Evolutionary conservation across 2,113 vertebrate genomes (phyloP).

Genomic region (Macquaria australasica): DNA sequence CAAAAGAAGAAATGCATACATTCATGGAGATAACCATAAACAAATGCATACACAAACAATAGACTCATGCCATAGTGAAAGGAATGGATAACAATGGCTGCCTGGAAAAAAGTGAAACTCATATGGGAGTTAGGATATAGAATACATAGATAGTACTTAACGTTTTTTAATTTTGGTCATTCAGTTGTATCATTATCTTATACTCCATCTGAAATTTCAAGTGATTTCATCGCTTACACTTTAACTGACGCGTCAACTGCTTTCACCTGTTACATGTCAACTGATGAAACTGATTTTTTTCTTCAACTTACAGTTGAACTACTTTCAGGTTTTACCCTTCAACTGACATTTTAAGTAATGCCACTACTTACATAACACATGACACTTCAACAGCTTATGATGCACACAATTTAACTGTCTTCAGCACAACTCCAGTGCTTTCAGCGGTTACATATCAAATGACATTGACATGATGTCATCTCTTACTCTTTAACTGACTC

Average conservation of each 20-base stretch:
- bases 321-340: background rate
- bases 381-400: background rate
- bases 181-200: background rate
- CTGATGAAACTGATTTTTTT: background rate
- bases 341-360: background rate
- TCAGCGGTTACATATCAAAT: background rate
- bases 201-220: background rate
- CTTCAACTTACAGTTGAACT: background rate
- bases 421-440: background rate
- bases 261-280: background rate
- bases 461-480: background rate
- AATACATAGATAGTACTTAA: too few relatives aligned
- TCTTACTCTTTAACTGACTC: background rate
- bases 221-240: background rate
- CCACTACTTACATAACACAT: background rate
- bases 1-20: constrained; percentile 3
- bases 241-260: background rate
- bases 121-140: background rate
- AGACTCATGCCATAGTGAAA: background rate
- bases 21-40: background rate
- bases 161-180: background rate
- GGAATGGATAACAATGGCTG: background rate
- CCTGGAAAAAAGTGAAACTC: background rate
- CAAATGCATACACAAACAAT: background rate
- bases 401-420: background rate